phyloP scores from a whole-genome alignment of 2,113 vertebrate genomes.

The Choloepus hoffmanni region DNA sequence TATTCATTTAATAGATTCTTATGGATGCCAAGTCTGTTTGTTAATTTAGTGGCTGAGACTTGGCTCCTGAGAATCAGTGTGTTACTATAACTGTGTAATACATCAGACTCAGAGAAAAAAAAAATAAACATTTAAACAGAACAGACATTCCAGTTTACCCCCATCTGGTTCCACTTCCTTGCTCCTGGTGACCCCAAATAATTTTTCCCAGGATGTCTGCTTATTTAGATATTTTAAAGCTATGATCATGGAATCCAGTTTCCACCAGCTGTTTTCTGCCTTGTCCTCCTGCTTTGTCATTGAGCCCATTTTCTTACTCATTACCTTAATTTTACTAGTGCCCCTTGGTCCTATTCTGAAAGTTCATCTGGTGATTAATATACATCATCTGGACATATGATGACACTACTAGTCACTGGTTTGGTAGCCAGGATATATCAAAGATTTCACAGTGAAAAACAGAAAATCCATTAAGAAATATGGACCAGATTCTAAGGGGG shows the following conservation, averaged over 20 bases:
- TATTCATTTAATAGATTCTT: constrained; percentile 58
- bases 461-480: not conserved
- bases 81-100: not conserved
- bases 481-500: not conserved
- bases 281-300: not conserved
- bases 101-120: not conserved
- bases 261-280: not conserved
- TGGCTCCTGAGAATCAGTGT: constrained; percentile 51
- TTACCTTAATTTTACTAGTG: not conserved
- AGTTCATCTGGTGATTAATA: not conserved
- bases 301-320: not conserved
- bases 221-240: constrained; percentile 47
- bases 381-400: not conserved
- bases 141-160: constrained; percentile 54
- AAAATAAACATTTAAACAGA: constrained; percentile 61
- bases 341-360: not conserved
- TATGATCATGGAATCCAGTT: not conserved
- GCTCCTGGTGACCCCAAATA: not conserved
- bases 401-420: not conserved
- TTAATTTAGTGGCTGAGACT: constrained; percentile 33
- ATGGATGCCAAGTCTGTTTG: constrained; percentile 28
- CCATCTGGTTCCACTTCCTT: constrained; percentile 40
- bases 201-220: constrained; percentile 47
- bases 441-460: not conserved
- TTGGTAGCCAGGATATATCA: not conserved